Base-by-base conservation (phyloP, 2,888 invertebrate species). In the Drosophila fungiperda region DNA sequence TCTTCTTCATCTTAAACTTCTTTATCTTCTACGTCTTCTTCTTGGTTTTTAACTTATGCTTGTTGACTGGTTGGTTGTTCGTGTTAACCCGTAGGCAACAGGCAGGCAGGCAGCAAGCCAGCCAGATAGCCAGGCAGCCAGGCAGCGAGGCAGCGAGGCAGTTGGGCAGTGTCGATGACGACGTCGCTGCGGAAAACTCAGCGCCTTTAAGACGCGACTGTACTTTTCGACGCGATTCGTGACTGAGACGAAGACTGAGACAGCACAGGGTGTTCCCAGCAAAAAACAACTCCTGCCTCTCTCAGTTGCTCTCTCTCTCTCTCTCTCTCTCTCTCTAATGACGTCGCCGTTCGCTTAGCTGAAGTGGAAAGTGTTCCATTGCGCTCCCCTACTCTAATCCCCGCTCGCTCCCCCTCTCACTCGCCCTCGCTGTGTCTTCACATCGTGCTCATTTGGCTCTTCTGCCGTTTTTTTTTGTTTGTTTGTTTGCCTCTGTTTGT, bases 181-280 rank as follows among this genome's bases (percentile, higher is more conserved):
- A 50, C 70, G 70, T 45, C 70, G 65, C 52, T 70, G 75, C 57
- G 82, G 82, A 82, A 82, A 82, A 80, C 82, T 78, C 77, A 58
- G 68, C 79, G 79, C 78, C 73, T 80, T 73, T 62, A 67, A 50
- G 68, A 67, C 80, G 82, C 70, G 80, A 82, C 82, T 82, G 82
- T 82, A 82, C 82, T 80, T 82, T 71, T 50, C 29, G 57, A 60
- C 35, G 63, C 35, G 63, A 45, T 60, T 69, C 48, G 65, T 36
- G 45, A 45, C 58, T 23, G 70, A 55, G 26, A 36, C 54, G 45
- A 9, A 23, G 15, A 52, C n/a, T 52, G 11, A 29, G 38, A 20
- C 35, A 45, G 54, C 76, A 81, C 80, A 81, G 80, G 80, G 80
- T 81, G 80, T 48, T 48, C 23, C 53, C 9, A 29, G 40, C 36